These are phyloP conservation scores for Gobio occitaniae DNA, from an alignment of 2,797 vertebrate genomes.

Conservation along the genomic window DNA sequence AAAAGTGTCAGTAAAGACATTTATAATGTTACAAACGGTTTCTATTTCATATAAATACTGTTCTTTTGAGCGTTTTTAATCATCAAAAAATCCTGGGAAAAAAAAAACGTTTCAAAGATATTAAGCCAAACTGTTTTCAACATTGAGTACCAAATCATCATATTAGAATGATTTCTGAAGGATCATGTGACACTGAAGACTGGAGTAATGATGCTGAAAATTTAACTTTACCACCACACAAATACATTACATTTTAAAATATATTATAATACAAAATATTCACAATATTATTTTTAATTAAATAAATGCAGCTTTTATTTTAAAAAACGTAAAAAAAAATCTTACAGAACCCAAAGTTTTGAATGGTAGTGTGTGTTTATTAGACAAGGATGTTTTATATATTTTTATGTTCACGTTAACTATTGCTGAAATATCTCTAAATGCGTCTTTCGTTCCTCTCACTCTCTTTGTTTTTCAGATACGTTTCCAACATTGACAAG, in stretches of 20 bases:
- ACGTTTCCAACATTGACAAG: slow-evolving; percentile 94
- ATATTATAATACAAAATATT: no score
- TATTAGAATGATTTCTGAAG: neutral
- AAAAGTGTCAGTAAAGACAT: neutral
- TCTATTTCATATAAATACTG: neutral
- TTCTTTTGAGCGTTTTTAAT: neutral
- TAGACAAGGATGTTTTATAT: neutral
- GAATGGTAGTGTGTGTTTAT: neutral
- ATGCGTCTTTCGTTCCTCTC: neutral
- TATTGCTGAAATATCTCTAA: neutral
- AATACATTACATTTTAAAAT: neutral
- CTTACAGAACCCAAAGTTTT: no score
- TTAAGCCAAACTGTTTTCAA: neutral
- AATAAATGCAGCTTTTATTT: neutral
- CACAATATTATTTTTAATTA: neutral
- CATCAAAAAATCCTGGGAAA: neutral
- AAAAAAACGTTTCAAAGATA: no score
- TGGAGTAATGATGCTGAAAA: neutral
- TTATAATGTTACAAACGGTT: neutral
- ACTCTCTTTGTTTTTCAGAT: slow-evolving; percentile 74
- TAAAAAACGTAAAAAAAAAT: neutral
- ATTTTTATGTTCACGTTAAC: neutral
- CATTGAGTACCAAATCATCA: neutral
- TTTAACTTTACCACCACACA: neutral
- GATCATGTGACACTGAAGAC: neutral